These are phyloP conservation scores for Tryphoninae sp. DNA, from an alignment of 2,888 invertebrate genomes.

Conservation along the genomic window DNA sequence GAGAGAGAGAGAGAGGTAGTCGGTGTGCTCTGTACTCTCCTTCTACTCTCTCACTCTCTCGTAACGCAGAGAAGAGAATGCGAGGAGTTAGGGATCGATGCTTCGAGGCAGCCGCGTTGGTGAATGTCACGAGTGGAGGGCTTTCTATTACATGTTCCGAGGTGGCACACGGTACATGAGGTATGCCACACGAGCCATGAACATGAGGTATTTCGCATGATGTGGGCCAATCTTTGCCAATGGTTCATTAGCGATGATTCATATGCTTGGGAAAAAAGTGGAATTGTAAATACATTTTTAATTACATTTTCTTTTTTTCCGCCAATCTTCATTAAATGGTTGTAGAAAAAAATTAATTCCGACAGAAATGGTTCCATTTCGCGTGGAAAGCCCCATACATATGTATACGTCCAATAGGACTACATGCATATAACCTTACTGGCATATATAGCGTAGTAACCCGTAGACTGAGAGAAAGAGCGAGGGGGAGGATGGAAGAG, in stretches of 20 bases:
- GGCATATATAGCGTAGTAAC: constrained; percentile 4
- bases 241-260: not conserved
- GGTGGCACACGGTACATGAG: not conserved
- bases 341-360: not conserved
- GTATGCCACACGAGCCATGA: not conserved
- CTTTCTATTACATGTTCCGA: constrained; percentile 66
- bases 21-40: constrained; percentile 23
- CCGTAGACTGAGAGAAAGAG: constrained; percentile 11
- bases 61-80: constrained; percentile 15
- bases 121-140: constrained; percentile 64
- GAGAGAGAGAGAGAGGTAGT: constrained; percentile 62
- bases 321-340: not conserved
- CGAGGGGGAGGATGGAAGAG: not conserved
- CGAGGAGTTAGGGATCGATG: constrained; percentile 62
- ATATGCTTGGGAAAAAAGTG: no score
- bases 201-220: not conserved
- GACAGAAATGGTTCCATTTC: not conserved
- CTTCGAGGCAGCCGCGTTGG: constrained; percentile 64
- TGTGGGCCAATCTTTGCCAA: not conserved
- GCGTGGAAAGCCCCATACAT: not conserved
- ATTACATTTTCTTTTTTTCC: not conserved
- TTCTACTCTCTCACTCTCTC: constrained; percentile 46
- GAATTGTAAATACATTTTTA: not conserved
- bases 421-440: constrained; percentile 4
- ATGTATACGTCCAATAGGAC: not conserved